Evolutionary conservation across 2,113 vertebrate species (phyloP), one percentile per base, ranked within the genome.

Genomic region (Origma solitaria): DNA sequence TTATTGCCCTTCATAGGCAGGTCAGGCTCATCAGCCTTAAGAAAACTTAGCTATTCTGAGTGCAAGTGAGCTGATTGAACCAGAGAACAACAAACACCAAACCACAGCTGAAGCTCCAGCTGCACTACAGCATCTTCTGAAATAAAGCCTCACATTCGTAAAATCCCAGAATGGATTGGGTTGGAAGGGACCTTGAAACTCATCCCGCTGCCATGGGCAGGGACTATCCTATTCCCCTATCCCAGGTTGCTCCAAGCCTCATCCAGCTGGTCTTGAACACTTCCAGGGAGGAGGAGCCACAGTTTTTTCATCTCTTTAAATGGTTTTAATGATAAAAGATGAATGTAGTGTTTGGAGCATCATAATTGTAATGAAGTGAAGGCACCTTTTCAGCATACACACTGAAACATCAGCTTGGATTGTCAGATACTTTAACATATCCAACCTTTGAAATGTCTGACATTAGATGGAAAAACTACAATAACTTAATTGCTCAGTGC

Each of bases 231-330:
- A n/a, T 76, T 15, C 11, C 40, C 13, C 16, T 31, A 5, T 0
- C 0, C 6, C 40, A 54, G 30, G 11, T 2, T 68, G n/a, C n/a
- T 47, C 38, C 61, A 40, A 47, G 40, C 2, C 11, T 24, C 5
- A 2, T 60, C 38, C 86, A 75, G 4, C 17, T 69, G 38, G 17
- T 11, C n/a, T 54, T 1, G 62, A 3, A 5, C 40, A 28, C 31
- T 77, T 35, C 11, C 40, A 69, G 53, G 40, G 30, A 23, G 40
- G 25, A 21, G 40, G 38, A 90, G 54, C 7, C 40, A 10, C 38
- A 75, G 5, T 9, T 50, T 33, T n/a, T 80, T 80, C 33, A n/a
- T 71, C 12, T 89, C 20, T 47, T 62, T 35, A 73, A 54, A 31
- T 47, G 5, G 7, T 50, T 89, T 79, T 40, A 64, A 44, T 91